Evolutionary conservation across 2,797 vertebrate genomes (phyloP).

Genomic region (Streptopelia turtur): DNA sequence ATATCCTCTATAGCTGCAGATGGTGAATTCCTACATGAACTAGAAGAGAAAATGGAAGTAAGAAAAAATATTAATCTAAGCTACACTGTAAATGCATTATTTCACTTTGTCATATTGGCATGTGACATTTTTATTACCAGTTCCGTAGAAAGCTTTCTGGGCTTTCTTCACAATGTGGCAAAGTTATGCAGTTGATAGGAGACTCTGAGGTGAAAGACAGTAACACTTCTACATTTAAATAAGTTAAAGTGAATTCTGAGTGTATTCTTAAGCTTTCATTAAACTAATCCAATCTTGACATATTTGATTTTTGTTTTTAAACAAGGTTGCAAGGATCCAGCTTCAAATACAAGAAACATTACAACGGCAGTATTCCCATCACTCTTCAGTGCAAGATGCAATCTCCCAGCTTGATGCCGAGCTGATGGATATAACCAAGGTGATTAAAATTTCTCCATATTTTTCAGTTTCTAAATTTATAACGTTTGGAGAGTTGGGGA

Average conservation of each 20-base stretch:
- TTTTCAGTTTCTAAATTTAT: not conserved
- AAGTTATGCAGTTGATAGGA: not conserved
- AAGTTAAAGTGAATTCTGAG: not conserved
- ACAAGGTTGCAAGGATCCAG: slow-evolving; percentile 94
- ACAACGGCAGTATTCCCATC: slow-evolving; percentile 89
- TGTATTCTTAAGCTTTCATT: not conserved
- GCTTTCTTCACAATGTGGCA: not conserved
- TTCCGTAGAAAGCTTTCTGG: not conserved
- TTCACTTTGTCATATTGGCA: not conserved
- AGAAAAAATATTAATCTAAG: not conserved
- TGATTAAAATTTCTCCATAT: slow-evolving; percentile 49
- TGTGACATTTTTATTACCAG: not conserved
- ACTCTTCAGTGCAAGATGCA: slow-evolving; percentile 91
- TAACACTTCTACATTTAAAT: not conserved
- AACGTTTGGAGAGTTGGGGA: rapidly evolving
- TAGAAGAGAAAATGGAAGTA: slow-evolving; percentile 99
- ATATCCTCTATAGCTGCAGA: slow-evolving; percentile 91
- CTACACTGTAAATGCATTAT: not conserved
- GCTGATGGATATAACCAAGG: slow-evolving; percentile 98
- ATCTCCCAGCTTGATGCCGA: slow-evolving; percentile 92
- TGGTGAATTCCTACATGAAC: slow-evolving; percentile 96
- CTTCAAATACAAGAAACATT: slow-evolving; percentile 96
- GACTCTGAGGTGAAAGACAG: not conserved
- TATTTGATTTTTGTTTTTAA: not conserved
- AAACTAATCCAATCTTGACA: not conserved